A percentile compares a stretch with the other conserved stretches of the same genome.
These are phyloP conservation scores for Orestias chungarensis DNA, from an alignment of 2,797 vertebrate genomes.

Conservation along the genomic window DNA sequence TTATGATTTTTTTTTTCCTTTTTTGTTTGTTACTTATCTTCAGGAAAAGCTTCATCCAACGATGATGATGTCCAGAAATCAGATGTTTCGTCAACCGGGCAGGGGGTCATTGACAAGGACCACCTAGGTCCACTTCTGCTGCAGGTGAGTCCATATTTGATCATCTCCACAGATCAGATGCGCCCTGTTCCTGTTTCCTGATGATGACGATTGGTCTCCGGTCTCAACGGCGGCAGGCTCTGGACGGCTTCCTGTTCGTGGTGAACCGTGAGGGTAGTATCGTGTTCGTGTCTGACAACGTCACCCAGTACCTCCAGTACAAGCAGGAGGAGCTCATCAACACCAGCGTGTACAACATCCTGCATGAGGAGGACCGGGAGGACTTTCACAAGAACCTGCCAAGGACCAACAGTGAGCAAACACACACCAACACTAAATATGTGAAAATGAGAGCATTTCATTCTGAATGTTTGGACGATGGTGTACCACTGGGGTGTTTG, in stretches of 20 bases:
- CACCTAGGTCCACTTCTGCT: slow-evolving; percentile 91
- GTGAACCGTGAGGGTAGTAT: slow-evolving; percentile 97
- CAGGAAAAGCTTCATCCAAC: slow-evolving; percentile 88
- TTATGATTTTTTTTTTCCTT: slow-evolving; percentile 45
- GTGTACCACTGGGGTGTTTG: not conserved
- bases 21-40: slow-evolving; percentile 9
- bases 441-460: not conserved
- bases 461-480: slow-evolving; percentile 2
- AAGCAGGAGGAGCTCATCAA: slow-evolving; percentile 97
- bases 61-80: slow-evolving; percentile 96
- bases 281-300: slow-evolving; percentile 98
- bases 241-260: slow-evolving; percentile 97
- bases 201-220: slow-evolving; percentile 20
- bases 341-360: slow-evolving; percentile 93
- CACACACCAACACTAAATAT: slow-evolving; percentile 27
- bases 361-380: slow-evolving; percentile 94
- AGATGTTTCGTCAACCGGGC: slow-evolving; percentile 95
- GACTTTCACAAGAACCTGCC: slow-evolving; percentile 97
- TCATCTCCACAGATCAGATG: not conserved
- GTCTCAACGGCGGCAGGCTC: slow-evolving; percentile 76
- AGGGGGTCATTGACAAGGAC: slow-evolving; percentile 96
- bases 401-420: slow-evolving; percentile 88
- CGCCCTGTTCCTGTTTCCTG: not conserved
- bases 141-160: slow-evolving; percentile 79
- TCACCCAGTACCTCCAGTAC: slow-evolving; percentile 96